These are phyloP conservation scores for Orchesella cincta DNA, from an alignment of 1,140 invertebrate genomes.

Conservation along the genomic window DNA sequence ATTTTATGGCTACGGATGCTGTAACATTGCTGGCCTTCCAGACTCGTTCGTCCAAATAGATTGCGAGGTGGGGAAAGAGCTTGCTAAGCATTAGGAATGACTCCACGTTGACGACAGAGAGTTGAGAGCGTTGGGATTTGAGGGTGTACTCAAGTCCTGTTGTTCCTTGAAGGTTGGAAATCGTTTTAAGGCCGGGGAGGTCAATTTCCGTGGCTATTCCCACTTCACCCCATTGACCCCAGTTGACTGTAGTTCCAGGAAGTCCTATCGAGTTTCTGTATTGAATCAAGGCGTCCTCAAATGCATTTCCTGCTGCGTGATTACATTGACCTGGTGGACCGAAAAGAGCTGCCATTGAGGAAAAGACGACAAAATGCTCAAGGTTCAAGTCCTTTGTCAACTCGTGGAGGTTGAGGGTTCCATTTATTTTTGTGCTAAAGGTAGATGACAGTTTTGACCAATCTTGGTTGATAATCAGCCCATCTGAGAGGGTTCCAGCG, in stretches of 20 bases:
- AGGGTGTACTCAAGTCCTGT: background rate
- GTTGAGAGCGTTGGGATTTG: background rate
- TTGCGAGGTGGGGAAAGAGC: background rate
- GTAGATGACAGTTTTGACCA: background rate
- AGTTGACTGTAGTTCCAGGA: background rate
- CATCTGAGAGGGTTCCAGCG: background rate
- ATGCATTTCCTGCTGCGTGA: background rate
- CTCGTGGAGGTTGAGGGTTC: constrained; percentile 10
- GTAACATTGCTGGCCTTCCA: background rate
- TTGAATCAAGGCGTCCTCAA: background rate
- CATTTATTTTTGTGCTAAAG: background rate
- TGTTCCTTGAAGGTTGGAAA: background rate
- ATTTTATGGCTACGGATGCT: background rate
- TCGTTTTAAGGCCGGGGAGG: background rate
- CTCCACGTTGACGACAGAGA: background rate
- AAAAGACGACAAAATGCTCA: constrained; percentile 9
- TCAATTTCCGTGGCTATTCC: background rate
- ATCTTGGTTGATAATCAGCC: background rate
- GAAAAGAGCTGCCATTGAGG: background rate
- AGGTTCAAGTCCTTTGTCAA: background rate
- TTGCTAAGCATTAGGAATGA: background rate
- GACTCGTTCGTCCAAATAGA: background rate
- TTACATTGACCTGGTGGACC: background rate
- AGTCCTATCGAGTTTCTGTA: background rate
- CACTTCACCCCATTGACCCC: constrained; percentile 8